These are phyloP conservation scores for Druon quercuslanigerum DNA, from an alignment of 1,140 invertebrate genomes.

Conservation along the genomic window DNA sequence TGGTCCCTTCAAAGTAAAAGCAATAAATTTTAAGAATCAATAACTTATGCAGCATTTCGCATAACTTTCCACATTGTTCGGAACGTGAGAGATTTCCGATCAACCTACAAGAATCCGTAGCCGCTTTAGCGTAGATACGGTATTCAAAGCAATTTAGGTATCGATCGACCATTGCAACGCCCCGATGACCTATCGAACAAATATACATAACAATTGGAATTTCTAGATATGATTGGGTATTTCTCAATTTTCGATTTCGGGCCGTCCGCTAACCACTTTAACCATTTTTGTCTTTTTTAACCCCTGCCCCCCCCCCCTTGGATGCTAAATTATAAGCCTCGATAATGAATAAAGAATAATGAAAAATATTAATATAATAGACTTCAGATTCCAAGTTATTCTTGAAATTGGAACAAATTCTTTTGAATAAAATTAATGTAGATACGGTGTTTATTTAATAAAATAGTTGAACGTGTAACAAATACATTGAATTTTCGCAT, in stretches of 20 bases:
- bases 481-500: too few species aligned
- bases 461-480: too few species aligned
- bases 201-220: slow-evolving; percentile 47
- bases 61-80: slow-evolving; percentile 29
- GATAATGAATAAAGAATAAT: too few species aligned
- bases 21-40: slow-evolving; percentile 25
- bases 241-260: slow-evolving; percentile 48
- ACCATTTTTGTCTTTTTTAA: too few species aligned
- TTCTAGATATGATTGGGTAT: slow-evolving; percentile 42
- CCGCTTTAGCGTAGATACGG: slow-evolving; percentile 20
- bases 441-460: too few species aligned
- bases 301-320: too few species aligned
- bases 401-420: too few species aligned
- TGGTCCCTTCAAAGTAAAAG: slow-evolving; percentile 9
- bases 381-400: too few species aligned
- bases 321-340: too few species aligned
- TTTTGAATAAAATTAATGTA: too few species aligned
- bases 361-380: too few species aligned
- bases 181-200: slow-evolving; percentile 49
- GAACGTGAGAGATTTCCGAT: slow-evolving; percentile 27
- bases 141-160: slow-evolving; percentile 36
- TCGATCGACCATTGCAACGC: slow-evolving; percentile 37
- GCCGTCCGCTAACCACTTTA: not conserved
- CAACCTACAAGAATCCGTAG: slow-evolving; percentile 19
- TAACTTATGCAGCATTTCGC: slow-evolving; percentile 30